These are phyloP conservation scores for Erebia aethiops DNA, from an alignment of 2,888 invertebrate genomes.

Conservation along the genomic window DNA sequence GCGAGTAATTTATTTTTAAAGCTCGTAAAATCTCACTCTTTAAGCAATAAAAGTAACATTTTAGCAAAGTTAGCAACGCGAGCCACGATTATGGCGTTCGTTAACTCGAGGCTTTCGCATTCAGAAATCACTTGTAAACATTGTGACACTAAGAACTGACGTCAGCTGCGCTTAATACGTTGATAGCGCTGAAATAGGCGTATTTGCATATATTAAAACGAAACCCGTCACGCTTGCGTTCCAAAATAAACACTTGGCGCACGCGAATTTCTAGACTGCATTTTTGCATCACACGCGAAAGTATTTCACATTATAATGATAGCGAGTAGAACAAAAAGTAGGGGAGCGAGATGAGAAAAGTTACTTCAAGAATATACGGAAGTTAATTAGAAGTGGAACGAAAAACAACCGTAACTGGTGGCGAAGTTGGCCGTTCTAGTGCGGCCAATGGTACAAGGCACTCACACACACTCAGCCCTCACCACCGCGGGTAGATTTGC, in stretches of 20 bases:
- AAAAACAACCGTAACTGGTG: slow-evolving; percentile 84
- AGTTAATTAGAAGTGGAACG: slow-evolving; percentile 83
- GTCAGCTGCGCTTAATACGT: slow-evolving; percentile 54
- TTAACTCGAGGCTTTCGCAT: slow-evolving; percentile 60
- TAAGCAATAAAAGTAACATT: slow-evolving; percentile 79
- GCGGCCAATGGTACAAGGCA: slow-evolving; percentile 80
- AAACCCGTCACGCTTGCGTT: slow-evolving; percentile 56
- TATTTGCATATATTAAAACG: slow-evolving; percentile 65
- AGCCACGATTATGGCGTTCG: slow-evolving; percentile 57
- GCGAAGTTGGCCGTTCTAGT: slow-evolving; percentile 83
- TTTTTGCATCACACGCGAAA: slow-evolving; percentile 71
- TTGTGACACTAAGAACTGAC: slow-evolving; percentile 69
- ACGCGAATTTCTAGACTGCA: slow-evolving; percentile 57
- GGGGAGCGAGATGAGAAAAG: slow-evolving; percentile 79
- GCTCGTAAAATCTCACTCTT: slow-evolving; percentile 81
- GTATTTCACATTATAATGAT: slow-evolving; percentile 70
- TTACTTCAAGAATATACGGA: slow-evolving; percentile 82
- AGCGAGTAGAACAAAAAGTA: slow-evolving; percentile 64
- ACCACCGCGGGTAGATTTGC: slow-evolving; percentile 79
- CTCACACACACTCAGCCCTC: slow-evolving; percentile 72
- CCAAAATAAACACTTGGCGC: slow-evolving; percentile 67
- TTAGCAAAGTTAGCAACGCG: slow-evolving; percentile 69
- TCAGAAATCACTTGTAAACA: slow-evolving; percentile 67
- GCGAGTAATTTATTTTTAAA: slow-evolving; percentile 78
- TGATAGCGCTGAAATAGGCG: slow-evolving; percentile 55